Evolutionary conservation across 2,888 invertebrate genomes (phyloP), one percentile per base, ranked within the genome.

Genomic region (Trisateles emortualis): DNA sequence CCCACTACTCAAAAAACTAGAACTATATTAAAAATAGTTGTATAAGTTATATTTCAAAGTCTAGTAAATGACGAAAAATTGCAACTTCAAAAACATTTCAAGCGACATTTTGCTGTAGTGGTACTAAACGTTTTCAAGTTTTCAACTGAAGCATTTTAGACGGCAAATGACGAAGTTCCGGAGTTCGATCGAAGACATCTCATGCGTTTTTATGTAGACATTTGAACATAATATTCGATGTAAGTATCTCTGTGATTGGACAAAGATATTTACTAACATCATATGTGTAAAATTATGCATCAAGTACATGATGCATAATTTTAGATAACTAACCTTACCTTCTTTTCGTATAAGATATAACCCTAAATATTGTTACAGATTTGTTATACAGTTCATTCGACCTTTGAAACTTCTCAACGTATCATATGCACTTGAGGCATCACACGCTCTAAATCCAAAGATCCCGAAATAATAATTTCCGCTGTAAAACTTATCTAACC

Each of bases 141-240:
- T 76, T 24, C 52, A 70, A 65, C 74, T 75, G 50, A 70, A 71
- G 64, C 30, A 72, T 39, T 46, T 38, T 16, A 19, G 36, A 5
- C 9, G 38, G 16, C 39, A 11, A 29, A 17, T 13, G 38, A 39
- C 30, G 29, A 10, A 39, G 39, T 39, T 39, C 39, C 39, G 39
- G 19, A 11, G 22, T 39, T 39, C 11, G 14, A 22, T 38, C 11
- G 22, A 39, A 11, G 22, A 22, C 33, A 22, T 11, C 3, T 39
- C 11, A 22, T 11, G n/a, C 10, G 22, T 39, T 39, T 39, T n/a
- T 16, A 14, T 35, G 10, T 17, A 35, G 35, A 35, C 16, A 16
- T 35, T 10, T n/a, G 29, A 3, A n/a, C 29, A 35, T 22, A 22
- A 22, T 8, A 8, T 8, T 26, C 26, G 26, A 26, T 26, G 26